Evolutionary conservation across 2,797 vertebrate species (phyloP).

Genomic region (Gastrophryne carolinensis): DNA sequence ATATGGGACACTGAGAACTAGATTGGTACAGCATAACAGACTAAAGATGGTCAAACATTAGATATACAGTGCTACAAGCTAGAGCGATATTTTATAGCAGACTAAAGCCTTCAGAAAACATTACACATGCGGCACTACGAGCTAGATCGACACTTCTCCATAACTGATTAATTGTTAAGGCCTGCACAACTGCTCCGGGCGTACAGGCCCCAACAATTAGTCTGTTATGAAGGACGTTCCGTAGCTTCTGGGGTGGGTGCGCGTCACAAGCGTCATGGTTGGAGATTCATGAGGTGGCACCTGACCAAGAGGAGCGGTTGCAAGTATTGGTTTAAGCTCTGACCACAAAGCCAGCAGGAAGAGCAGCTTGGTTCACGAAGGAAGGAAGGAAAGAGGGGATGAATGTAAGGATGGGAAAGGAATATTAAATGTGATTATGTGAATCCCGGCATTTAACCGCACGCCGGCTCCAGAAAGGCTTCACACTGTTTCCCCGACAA

Average conservation of each 20-base stretch:
- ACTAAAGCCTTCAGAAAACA: slow-evolving; percentile 12
- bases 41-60: no score
- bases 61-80: no score
- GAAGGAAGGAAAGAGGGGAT: slow-evolving; percentile 44
- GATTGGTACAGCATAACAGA: no score
- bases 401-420: slow-evolving; percentile 45
- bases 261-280: slow-evolving; percentile 46
- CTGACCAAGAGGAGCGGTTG: slow-evolving; percentile 19
- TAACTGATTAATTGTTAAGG: no score
- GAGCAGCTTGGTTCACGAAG: slow-evolving; percentile 19
- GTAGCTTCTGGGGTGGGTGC: slow-evolving; percentile 38
- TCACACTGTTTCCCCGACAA: slow-evolving; percentile 48
- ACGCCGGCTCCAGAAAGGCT: neutral
- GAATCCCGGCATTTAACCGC: slow-evolving; percentile 36
- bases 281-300: slow-evolving; percentile 43
- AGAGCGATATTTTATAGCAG: no score
- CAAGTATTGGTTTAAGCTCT: neutral
- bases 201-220: slow-evolving; percentile 17
- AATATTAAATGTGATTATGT: slow-evolving; percentile 40
- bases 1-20: no score
- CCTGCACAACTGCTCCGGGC: no score
- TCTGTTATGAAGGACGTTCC: slow-evolving; percentile 41
- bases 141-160: slow-evolving; percentile 35
- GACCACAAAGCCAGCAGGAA: slow-evolving; percentile 18
- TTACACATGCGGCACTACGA: slow-evolving; percentile 15